phyloP scores from a whole-genome alignment of 1,140 invertebrate species.

The Palaemon carinicauda region DNA sequence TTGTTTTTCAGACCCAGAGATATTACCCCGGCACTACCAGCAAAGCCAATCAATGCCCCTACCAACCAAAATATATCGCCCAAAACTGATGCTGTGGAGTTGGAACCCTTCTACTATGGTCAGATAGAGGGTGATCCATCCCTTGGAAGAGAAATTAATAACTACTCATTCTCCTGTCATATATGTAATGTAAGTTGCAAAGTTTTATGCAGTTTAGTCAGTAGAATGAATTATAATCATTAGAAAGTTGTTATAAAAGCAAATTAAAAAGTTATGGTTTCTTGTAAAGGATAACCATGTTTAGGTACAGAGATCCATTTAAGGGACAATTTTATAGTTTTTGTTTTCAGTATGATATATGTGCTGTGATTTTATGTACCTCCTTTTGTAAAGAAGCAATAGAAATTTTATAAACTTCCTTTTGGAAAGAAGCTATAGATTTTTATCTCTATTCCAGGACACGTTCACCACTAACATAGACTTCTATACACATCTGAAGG shows the following conservation, averaged over 20 bases:
- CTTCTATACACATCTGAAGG: slow-evolving; percentile 55
- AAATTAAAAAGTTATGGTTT: no score
- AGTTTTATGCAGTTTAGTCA: not conserved
- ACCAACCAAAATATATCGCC: not conserved
- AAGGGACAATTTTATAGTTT: no score
- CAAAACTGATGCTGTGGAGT: slow-evolving; percentile 6
- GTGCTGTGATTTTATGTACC: no score
- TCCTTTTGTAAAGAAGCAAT: no score
- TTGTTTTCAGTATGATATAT: no score
- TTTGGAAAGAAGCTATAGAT: not conserved
- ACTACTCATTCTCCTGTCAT: slow-evolving; percentile 35
- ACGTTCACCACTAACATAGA: slow-evolving; percentile 35
- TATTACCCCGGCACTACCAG: not conserved
- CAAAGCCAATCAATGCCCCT: not conserved
- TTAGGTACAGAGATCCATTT: not conserved
- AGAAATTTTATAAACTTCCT: not conserved
- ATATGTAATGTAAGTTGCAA: slow-evolving; percentile 38
- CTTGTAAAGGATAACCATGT: not conserved
- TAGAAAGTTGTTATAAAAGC: not conserved
- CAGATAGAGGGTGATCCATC: slow-evolving; percentile 44
- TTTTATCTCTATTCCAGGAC: slow-evolving; percentile 32
- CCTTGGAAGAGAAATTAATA: slow-evolving; percentile 44
- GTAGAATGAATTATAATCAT: not conserved
- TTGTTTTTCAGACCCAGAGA: not conserved
- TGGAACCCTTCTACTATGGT: slow-evolving; percentile 56